Conservation (phyloP, 2,113 vertebrate species). For the Pleuronectes platessa region DNA sequence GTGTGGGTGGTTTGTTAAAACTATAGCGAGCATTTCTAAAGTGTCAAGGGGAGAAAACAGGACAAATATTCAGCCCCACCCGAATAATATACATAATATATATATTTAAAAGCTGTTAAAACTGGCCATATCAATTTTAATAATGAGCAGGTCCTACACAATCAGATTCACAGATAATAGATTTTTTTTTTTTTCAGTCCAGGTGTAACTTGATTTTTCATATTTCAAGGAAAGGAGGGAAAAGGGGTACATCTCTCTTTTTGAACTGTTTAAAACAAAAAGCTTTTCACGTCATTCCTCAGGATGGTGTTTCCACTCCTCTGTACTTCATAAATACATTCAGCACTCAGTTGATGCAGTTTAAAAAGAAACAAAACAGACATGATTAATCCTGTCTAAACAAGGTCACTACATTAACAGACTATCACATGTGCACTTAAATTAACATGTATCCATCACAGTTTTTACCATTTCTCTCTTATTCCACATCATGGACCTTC, state of each 20-base stretch:
- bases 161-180: conserved; percentile 50
- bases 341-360: conserved; percentile 63
- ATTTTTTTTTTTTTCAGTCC: neutral
- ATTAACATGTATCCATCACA: conserved; percentile 73
- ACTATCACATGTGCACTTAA: conserved; percentile 75
- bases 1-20: conserved; percentile 32
- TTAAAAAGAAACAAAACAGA: conserved; percentile 28
- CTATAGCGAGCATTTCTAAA: conserved; percentile 20
- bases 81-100: neutral
- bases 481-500: conserved; percentile 17
- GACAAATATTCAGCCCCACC: neutral
- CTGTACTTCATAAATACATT: conserved; percentile 73
- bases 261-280: conserved; percentile 27
- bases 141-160: conserved; percentile 46
- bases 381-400: conserved; percentile 60
- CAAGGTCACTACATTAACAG: conserved; percentile 69
- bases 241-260: neutral
- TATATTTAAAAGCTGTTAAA: conserved; percentile 4
- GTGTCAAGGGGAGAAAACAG: neutral
- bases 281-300: conserved; percentile 42
- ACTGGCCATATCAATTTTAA: conserved; percentile 46
- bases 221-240: conserved; percentile 14
- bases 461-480: conserved; percentile 46
- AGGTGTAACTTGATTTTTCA: neutral
- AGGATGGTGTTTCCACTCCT: conserved; percentile 33